phyloP scores from a whole-genome alignment of 1,140 invertebrate species.

The Ericerus pela region DNA sequence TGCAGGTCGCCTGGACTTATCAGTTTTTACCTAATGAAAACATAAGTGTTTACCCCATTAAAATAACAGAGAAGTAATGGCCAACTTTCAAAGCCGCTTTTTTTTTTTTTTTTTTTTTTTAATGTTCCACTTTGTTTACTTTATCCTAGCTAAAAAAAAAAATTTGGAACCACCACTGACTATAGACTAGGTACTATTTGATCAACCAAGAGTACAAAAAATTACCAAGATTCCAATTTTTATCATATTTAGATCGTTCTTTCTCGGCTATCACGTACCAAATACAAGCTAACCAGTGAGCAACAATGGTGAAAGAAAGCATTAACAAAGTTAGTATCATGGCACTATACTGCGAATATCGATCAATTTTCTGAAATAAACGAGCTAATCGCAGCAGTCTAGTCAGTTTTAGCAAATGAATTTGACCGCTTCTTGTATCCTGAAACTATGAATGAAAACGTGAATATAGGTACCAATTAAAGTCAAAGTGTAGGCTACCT shows the following conservation, averaged over 20 bases:
- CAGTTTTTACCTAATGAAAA: too few relatives aligned
- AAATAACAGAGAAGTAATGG: too few relatives aligned
- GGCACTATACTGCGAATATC: conserved; percentile 92
- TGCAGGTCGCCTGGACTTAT: too few relatives aligned
- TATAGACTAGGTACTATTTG: not conserved
- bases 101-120: not conserved
- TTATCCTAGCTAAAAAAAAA: not conserved
- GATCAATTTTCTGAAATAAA: conserved; percentile 93
- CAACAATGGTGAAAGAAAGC: conserved; percentile 88
- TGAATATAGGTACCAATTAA: not conserved
- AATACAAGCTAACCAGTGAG: conserved; percentile 98
- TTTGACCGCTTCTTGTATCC: conserved; percentile 57
- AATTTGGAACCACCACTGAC: not conserved
- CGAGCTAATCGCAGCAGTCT: conserved; percentile 78
- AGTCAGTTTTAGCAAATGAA: conserved; percentile 90
- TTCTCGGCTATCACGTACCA: conserved; percentile 95
- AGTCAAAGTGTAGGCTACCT: not conserved
- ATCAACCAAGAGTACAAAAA: conserved; percentile 13
- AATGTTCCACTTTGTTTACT: too few relatives aligned
- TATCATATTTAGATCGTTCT: conserved; percentile 53
- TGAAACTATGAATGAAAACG: conserved; percentile 25
- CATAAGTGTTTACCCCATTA: too few relatives aligned
- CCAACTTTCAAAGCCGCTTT: not conserved
- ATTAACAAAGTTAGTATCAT: conserved; percentile 90
- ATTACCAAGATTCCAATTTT: conserved; percentile 64